Base-by-base conservation (phyloP, 1,140 invertebrate species). In the Phthorimaea operculella region DNA sequence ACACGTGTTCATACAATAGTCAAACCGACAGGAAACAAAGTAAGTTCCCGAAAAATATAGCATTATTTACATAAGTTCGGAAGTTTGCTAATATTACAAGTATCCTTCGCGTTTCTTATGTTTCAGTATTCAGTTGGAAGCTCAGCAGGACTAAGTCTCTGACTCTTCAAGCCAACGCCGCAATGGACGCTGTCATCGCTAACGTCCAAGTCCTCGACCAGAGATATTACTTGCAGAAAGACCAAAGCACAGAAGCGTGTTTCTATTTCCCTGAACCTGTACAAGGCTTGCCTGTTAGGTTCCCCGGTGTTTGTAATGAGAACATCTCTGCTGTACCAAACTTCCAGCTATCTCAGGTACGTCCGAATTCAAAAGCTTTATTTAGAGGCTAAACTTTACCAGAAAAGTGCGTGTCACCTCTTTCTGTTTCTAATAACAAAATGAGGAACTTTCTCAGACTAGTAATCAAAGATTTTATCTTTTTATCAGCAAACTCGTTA, bases 71-170 rank as follows among this genome's bases (percentile, higher is more conserved):
- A 6, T 28, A 28, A 28, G 21, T 28, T 28, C 2, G 6, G 2
- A 2, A 4, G 21, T 28, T 28, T 28, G 21, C 21, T 28, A 28
- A 28, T 28, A 28, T 28, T 6, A 28, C 2, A 28, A 4, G 21
- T 28, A 28, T 28, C 21, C 6, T 28, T 28, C 6, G 21, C 21
- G 21, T 28, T 17, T 1, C n/a, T 11, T 39, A n/a, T 50, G 54
- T 64, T 67, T 12, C 58, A 82, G 77, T 80, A 12, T 62, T 12
- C 36, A 73, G 69, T 44, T 83, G 76, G 75, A 79, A 80, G 52
- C 67, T 83, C 6, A 77, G 77, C 14, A 68, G 73, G 52, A 71
- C 63, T 17, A 83, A 72, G 21, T 9, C 52, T 6, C 42, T 79
- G n/a, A 28, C 62, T 0, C n/a, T 45, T 4, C 34, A 9, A 4